phyloP scores from a whole-genome alignment of 2,888 invertebrate species.

The Scaptomyza flava region DNA sequence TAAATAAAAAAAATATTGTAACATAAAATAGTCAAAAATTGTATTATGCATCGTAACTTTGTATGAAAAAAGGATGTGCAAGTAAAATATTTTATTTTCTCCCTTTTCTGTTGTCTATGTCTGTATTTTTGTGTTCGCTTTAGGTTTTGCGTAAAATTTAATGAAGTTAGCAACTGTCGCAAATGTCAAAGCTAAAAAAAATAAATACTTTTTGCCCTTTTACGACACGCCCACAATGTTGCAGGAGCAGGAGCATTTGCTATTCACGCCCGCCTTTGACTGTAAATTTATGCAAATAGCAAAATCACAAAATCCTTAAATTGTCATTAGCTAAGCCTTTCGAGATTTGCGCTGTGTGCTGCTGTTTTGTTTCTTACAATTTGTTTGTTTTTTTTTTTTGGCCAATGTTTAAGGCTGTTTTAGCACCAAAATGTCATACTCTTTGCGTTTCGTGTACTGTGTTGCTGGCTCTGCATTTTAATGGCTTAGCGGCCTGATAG shows the following conservation, averaged over 20 bases:
- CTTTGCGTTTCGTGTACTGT: background rate
- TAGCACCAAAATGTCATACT: constrained; percentile 13
- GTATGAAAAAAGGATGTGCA: too few species aligned
- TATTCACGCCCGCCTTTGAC: constrained; percentile 41
- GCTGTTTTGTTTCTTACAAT: background rate
- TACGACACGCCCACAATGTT: constrained; percentile 3
- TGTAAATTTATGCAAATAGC: constrained; percentile 75
- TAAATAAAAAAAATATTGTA: too few species aligned
- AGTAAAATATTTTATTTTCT: too few species aligned
- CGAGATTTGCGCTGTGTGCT: constrained; percentile 44
- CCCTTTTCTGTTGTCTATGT: too few species aligned
- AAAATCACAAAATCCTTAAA: constrained; percentile 78
- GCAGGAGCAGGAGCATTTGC: constrained; percentile 24
- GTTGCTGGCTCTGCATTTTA: constrained; percentile 26
- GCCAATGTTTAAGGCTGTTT: constrained; percentile 20
- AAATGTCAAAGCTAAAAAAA: constrained; percentile 24
- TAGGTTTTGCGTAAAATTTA: constrained; percentile 39
- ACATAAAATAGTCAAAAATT: too few species aligned
- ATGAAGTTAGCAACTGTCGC: constrained; percentile 27
- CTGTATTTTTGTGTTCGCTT: background rate
- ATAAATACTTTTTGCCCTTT: constrained; percentile 25
- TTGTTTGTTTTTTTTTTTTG: background rate
- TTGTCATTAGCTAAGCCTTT: constrained; percentile 78
- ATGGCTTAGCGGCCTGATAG: constrained; percentile 34
- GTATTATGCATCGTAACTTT: too few species aligned